Evolutionary conservation across 2,888 invertebrate genomes (phyloP).

Genomic region (Orthosia incerta): DNA sequence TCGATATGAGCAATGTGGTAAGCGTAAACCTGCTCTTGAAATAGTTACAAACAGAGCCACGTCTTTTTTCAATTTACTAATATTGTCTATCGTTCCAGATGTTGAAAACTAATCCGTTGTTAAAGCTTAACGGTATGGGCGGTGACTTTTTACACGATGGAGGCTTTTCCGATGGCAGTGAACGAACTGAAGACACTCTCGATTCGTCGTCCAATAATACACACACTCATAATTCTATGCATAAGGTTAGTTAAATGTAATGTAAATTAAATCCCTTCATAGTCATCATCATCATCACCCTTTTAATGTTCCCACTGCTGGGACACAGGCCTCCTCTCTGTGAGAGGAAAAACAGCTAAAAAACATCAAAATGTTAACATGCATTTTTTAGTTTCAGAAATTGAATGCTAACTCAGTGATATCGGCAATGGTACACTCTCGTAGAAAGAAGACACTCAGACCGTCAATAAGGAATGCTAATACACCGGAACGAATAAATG

Average conservation of each 20-base stretch:
- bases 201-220: slow-evolving; percentile 80
- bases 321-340: too few relatives aligned
- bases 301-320: too few relatives aligned
- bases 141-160: slow-evolving; percentile 81
- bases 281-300: too few relatives aligned
- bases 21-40: slow-evolving; percentile 38
- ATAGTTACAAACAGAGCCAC: background rate
- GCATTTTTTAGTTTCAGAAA: slow-evolving; percentile 81
- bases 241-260: slow-evolving; percentile 72
- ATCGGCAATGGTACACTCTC: slow-evolving; percentile 86
- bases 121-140: slow-evolving; percentile 80
- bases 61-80: background rate
- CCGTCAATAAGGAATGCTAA: slow-evolving; percentile 77
- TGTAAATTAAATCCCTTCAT: slow-evolving; percentile 18
- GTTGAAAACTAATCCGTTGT: slow-evolving; percentile 86
- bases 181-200: slow-evolving; percentile 83
- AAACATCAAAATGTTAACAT: background rate
- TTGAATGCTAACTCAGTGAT: slow-evolving; percentile 80
- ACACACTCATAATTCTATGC: slow-evolving; percentile 77
- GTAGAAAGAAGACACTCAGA: slow-evolving; percentile 82
- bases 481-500: slow-evolving; percentile 78
- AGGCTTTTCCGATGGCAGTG: slow-evolving; percentile 85
- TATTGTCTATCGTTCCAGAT: slow-evolving; percentile 74
- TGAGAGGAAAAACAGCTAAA: too few relatives aligned
- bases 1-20: slow-evolving; percentile 88